Evolutionary conservation across 2,888 invertebrate genomes (phyloP).

Genomic region (Agonum fuliginosum): DNA sequence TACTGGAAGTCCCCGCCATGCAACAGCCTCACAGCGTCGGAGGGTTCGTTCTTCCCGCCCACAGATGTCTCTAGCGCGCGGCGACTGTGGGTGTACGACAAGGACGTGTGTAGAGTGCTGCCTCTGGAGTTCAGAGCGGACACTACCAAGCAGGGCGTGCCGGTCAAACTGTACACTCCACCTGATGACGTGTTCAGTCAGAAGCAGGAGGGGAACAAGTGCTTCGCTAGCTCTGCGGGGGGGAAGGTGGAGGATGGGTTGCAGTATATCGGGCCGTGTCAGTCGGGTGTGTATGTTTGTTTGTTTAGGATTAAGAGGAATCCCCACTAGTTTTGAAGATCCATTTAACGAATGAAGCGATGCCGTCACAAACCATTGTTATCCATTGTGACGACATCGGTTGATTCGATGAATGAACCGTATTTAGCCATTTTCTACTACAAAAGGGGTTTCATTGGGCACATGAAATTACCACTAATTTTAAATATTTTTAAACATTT

Average conservation of each 20-base stretch:
- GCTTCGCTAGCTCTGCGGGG: slow-evolving; percentile 83
- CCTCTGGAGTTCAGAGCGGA: slow-evolving; percentile 83
- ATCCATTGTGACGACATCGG: too few relatives aligned
- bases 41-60: slow-evolving; percentile 91
- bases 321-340: too few relatives aligned
- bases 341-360: too few relatives aligned
- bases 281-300: slow-evolving; percentile 78
- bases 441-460: too few relatives aligned
- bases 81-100: slow-evolving; percentile 86
- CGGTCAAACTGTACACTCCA: slow-evolving; percentile 84
- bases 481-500: too few relatives aligned
- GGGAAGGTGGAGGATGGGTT: slow-evolving; percentile 75
- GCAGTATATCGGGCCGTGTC: slow-evolving; percentile 91
- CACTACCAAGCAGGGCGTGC: slow-evolving; percentile 84
- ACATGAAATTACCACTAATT: too few relatives aligned
- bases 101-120: slow-evolving; percentile 88
- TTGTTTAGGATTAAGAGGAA: too few relatives aligned
- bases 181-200: slow-evolving; percentile 82
- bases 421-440: too few relatives aligned
- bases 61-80: slow-evolving; percentile 82
- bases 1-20: slow-evolving; percentile 86
- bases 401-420: too few relatives aligned
- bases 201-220: slow-evolving; percentile 82
- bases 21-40: slow-evolving; percentile 81
- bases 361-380: too few relatives aligned